Evolutionary conservation across 2,113 vertebrate genomes (phyloP).

Genomic region (Anhinga anhinga): DNA sequence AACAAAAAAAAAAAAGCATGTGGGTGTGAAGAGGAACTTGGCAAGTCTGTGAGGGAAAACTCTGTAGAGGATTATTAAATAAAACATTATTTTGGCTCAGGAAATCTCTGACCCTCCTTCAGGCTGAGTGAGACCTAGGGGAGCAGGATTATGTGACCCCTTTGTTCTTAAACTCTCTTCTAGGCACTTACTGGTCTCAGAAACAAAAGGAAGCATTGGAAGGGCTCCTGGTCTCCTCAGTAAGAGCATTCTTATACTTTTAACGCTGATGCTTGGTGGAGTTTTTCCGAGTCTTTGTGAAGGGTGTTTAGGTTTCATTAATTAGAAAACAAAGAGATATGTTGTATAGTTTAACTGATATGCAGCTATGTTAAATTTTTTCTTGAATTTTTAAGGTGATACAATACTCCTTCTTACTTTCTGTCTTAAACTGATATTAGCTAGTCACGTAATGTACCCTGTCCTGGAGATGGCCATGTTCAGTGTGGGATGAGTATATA

Average conservation of each 20-base stretch:
- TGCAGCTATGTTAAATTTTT: not conserved
- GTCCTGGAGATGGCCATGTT: not conserved
- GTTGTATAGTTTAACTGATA: not conserved
- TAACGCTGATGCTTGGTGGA: rapidly evolving
- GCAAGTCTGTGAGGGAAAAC: not conserved
- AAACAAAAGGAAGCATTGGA: not conserved
- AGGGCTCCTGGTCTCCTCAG: not conserved
- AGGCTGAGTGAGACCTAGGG: not conserved
- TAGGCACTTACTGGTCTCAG: not conserved
- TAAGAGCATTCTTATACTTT: not conserved
- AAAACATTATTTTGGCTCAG: not conserved
- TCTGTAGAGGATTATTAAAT: not conserved
- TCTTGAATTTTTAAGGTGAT: not conserved
- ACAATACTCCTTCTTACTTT: not conserved
- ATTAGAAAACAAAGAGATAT: not conserved
- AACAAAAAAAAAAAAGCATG: too few relatives aligned
- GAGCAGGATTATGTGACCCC: not conserved
- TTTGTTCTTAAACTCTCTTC: not conserved
- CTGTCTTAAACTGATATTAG: not conserved
- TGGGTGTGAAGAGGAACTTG: not conserved
- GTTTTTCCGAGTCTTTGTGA: not conserved
- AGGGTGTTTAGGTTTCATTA: not conserved
- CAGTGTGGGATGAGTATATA: not conserved
- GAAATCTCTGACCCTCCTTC: not conserved
- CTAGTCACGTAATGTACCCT: not conserved